A percentile compares a stretch with the other conserved stretches of the same genome.
Evolutionary conservation across 1,140 invertebrate genomes (phyloP).

Genomic region (Heliothis virescens): DNA sequence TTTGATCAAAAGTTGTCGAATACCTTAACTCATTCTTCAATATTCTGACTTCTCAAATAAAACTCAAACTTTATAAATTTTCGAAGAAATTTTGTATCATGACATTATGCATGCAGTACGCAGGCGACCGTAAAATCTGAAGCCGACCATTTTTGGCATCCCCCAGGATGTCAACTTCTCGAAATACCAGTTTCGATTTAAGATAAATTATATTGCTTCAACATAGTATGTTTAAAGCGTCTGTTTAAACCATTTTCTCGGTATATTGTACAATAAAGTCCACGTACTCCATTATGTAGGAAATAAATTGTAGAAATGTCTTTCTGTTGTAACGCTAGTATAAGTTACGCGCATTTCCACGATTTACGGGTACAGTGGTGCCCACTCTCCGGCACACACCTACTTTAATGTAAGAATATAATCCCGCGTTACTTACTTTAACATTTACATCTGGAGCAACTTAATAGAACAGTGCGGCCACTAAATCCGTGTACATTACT

Average conservation of each 20-base stretch:
- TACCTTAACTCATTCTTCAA: constrained; percentile 8
- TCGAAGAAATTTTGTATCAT: constrained; percentile 22
- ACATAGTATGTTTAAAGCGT: constrained; percentile 1
- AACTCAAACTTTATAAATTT: constrained; percentile 21
- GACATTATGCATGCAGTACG: constrained; percentile 42
- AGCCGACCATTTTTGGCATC: constrained; percentile 38
- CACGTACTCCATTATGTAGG: constrained; percentile 34
- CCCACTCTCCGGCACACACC: neutral
- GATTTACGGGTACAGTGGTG: constrained; percentile 35
- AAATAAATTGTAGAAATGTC: constrained; percentile 38
- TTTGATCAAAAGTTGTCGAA: constrained; percentile 19
- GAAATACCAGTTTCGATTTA: constrained; percentile 44
- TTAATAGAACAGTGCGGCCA: constrained; percentile 42
- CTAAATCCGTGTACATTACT: constrained; percentile 39
- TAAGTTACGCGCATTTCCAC: constrained; percentile 43
- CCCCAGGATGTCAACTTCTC: constrained; percentile 33
- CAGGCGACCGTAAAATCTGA: constrained; percentile 40
- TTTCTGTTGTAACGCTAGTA: constrained; percentile 28
- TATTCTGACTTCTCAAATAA: constrained; percentile 19
- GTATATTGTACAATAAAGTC: constrained; percentile 13
- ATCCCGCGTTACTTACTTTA: constrained; percentile 26
- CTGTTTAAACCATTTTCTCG: constrained; percentile 26
- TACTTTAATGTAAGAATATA: constrained; percentile 26
- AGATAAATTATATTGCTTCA: constrained; percentile 30
- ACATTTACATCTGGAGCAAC: constrained; percentile 36